Percentiles rank a stretch among this genome's conserved stretches.
Conservation (phyloP, 2,888 invertebrate species). For the Bruchidius siliquastri region DNA sequence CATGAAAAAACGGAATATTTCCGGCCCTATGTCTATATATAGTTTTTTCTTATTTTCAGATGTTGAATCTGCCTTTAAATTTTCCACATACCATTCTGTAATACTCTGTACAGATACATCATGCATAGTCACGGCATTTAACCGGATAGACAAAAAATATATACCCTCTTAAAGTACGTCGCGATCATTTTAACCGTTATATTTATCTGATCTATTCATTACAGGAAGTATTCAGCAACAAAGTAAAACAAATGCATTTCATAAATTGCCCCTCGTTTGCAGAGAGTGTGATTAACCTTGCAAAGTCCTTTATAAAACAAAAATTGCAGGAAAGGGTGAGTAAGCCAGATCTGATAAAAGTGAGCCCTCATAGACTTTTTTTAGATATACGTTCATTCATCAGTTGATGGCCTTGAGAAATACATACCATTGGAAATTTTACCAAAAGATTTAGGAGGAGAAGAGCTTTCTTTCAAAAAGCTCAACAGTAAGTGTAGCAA, state of each 20-base stretch:
- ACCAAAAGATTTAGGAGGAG: conserved; percentile 11
- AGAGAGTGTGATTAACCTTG: conserved; percentile 5
- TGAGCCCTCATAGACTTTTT: not conserved
- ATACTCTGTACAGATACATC: too few species aligned
- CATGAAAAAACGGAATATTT: too few species aligned
- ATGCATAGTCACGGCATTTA: too few species aligned
- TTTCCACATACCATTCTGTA: too few species aligned
- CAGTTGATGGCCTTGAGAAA: conserved; percentile 2
- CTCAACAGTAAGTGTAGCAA: not conserved
- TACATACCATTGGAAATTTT: conserved; percentile 9
- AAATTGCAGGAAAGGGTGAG: conserved; percentile 12
- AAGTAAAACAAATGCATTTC: conserved; percentile 8
- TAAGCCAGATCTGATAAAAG: not conserved
- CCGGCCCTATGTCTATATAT: too few species aligned
- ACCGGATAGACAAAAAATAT: too few species aligned
- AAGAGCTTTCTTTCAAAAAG: conserved; percentile 9
- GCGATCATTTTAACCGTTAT: too few species aligned
- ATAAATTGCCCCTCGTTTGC: conserved; percentile 5
- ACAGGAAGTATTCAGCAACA: conserved; percentile 10
- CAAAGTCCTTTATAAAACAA: conserved; percentile 8
- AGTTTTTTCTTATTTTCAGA: too few species aligned
- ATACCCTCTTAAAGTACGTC: too few species aligned
- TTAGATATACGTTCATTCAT: conserved; percentile 5
- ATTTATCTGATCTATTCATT: not conserved
- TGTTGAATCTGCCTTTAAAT: too few species aligned